Evolutionary conservation across 1,140 invertebrate species (phyloP), one percentile per base, ranked within the genome.

Genomic region (Zaprionus ornatus): DNA sequence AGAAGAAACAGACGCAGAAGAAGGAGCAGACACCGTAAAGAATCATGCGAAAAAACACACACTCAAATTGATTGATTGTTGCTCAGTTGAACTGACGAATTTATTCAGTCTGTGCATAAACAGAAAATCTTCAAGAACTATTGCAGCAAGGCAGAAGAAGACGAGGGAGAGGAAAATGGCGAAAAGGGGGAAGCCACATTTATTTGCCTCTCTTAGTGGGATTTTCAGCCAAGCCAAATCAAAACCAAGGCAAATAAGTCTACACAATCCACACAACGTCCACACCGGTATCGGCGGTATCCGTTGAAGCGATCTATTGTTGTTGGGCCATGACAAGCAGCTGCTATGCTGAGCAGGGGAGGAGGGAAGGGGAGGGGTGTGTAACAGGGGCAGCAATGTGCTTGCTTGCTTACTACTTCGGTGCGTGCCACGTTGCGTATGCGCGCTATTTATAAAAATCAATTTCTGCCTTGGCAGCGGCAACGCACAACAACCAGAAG

Each of bases 371-470:
- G 10, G 45, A 48, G 19, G 6, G 7, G 45, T 3, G 42, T 21
- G 45, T 15, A 42, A 62, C 37, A 25, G 13, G 54, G 50, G 23
- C 48, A 60, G 62, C 59, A 68, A 79, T 84, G 72, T 84, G 83
- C 57, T n/a, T 42, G 40, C 40, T 45, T 84, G 19, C 48, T 81
- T 90, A 81, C 84, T 72, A 84, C 84, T 81, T 88, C 77, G 79
- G 74, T 88, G 84, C 86, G 85, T 88, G 88, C 85, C 78, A 88
- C 81, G 85, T 81, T 88, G 85, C 85, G 85, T 88, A 88, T 88
- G 79, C 85, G 81, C 81, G 85, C 85, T 88, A 88, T 88, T 88
- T 88, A 85, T 88, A 88, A 88, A 88, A 88, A 88, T 88, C 85
- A 88, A 88, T 88, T 88, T 90, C 73, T 84, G 85, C 71, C 85